Evolutionary conservation across 2,113 vertebrate species (phyloP).

Genomic region (Casuarius casuarius): DNA sequence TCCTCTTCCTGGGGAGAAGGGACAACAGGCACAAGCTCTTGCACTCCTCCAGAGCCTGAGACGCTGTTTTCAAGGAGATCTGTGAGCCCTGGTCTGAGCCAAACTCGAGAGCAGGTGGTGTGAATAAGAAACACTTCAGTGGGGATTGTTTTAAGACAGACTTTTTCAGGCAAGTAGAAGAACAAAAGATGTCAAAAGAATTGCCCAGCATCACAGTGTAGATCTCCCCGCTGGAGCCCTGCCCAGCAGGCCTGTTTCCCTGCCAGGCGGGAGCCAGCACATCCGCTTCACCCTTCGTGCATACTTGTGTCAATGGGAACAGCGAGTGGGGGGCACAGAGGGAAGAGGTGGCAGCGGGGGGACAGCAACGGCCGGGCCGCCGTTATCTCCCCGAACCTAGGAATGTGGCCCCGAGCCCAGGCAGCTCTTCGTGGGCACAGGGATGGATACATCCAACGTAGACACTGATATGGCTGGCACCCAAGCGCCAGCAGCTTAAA

Average conservation of each 20-base stretch:
- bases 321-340: neutral
- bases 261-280: neutral
- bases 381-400: neutral
- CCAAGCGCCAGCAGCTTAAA: slow-evolving; percentile 63
- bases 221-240: neutral
- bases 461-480: slow-evolving; percentile 25
- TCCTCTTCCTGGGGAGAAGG: neutral
- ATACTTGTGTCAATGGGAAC: neutral
- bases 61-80: neutral
- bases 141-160: slow-evolving; percentile 33
- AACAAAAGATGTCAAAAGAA: neutral
- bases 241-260: neutral
- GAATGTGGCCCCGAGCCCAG: neutral
- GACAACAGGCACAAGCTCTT: neutral
- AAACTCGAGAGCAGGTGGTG: neutral
- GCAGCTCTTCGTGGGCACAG: neutral
- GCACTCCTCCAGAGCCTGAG: neutral
- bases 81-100: neutral
- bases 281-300: neutral
- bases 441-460: slow-evolving; percentile 31
- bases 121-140: slow-evolving; percentile 51
- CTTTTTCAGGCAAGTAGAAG: slow-evolving; percentile 28
- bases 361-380: neutral
- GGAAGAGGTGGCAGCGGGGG: slow-evolving; percentile 45
- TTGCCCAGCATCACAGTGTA: slow-evolving; percentile 56